Evolutionary conservation across 2,888 invertebrate species (phyloP), one percentile per base, ranked within the genome.

Genomic region (Pollenia angustigena): DNA sequence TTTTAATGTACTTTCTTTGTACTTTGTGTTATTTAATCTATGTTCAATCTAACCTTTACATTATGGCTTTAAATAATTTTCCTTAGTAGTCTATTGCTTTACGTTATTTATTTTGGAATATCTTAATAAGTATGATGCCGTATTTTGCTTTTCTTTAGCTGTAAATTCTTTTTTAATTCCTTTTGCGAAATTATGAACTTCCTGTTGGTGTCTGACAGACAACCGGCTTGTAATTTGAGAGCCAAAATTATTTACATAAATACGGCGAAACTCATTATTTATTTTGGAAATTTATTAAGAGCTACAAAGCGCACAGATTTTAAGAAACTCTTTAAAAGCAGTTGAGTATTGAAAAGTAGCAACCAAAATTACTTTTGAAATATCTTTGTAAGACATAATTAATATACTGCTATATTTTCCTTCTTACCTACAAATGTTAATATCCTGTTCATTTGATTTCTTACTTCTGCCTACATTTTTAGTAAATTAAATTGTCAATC

Each of bases 401-500:
- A 16, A 16, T 8, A 8, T 8, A 18, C 23, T 52, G 52, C 69
- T 80, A 60, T 14, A 52, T 12, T 71, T 48, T 18, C 32, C 18
- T 1, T 3, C 56, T 0, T 44, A 23, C 2, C 56, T 44, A 14
- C 54, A 44, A 40, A 40, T 62, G 40, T 10, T 52, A 54, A 71
- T 71, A 71, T 52, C 8, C 60, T 16, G 46, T 40, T 74, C 48
- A 50, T 62, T 80, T 71, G 62, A 46, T 71, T 46, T 64, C 18
- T 64, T 16, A 68, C 56, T 62, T 68, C 48, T 50, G 58, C 46
- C 62, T 62, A 71, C 44, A 62, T 11, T 52, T 48, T 52, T 48
- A 11, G 44, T 14, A 84, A 68, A 74, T 60, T 81, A 54, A 68
- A 68, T 74, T 81, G 75, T 75, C 81, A 82, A 82, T 82, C 75